Conservation (phyloP, 2,888 invertebrate genomes). For the Fabriciana adippe region DNA sequence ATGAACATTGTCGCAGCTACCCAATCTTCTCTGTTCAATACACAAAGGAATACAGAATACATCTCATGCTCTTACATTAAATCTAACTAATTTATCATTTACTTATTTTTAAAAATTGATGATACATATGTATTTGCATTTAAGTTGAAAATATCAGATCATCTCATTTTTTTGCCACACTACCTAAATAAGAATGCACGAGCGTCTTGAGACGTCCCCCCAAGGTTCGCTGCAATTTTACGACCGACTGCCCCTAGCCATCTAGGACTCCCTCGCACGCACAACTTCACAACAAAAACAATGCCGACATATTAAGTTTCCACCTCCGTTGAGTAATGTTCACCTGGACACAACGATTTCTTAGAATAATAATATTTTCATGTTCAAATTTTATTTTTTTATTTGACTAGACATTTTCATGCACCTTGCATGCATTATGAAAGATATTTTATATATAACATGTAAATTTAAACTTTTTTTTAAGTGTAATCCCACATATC, state of each 20-base stretch:
- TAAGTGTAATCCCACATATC: no score
- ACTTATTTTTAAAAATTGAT: no score
- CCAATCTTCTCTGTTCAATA: no score
- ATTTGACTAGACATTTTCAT: background rate
- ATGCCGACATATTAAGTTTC: conserved; percentile 44
- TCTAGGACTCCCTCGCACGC: conserved; percentile 52
- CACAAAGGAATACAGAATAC: no score
- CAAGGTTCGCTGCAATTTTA: conserved; percentile 77
- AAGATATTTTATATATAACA: no score
- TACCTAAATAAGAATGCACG: conserved; percentile 71
- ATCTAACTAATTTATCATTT: no score
- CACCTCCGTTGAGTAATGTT: conserved; percentile 19
- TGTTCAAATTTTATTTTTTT: background rate
- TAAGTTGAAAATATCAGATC: background rate
- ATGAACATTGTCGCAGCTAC: no score
- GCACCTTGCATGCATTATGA: no score
- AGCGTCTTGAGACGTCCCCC: conserved; percentile 77
- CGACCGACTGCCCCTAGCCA: conserved; percentile 68
- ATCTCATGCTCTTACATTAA: no score
- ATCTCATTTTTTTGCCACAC: conserved; percentile 50
- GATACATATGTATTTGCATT: no score
- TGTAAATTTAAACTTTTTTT: no score
- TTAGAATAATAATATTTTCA: background rate
- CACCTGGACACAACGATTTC: conserved; percentile 14
- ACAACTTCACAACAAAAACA: conserved; percentile 53